Conservation (phyloP, 2,113 vertebrate genomes). For the Myiagra hebetior region DNA sequence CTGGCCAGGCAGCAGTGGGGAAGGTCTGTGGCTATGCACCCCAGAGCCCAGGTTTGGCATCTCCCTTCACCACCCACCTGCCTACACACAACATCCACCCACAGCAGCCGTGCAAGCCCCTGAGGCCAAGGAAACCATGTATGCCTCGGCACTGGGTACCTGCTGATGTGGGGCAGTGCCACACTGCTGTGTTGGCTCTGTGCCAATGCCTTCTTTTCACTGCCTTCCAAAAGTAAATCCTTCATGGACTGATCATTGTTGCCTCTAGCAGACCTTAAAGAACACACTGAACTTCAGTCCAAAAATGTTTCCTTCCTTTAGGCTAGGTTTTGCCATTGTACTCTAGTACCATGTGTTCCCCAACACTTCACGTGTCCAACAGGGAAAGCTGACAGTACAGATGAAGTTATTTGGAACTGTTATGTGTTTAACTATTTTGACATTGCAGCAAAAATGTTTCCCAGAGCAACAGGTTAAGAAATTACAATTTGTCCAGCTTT, state of each 20-base stretch:
- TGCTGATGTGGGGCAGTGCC: not conserved
- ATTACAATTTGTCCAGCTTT: not conserved
- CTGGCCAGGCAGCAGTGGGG: rapidly evolving
- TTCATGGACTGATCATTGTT: not conserved
- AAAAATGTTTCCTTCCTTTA: not conserved
- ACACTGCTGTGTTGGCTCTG: not conserved
- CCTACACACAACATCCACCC: too few species aligned
- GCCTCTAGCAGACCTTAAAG: not conserved
- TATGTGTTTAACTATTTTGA: not conserved
- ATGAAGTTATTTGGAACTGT: not conserved
- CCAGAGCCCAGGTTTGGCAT: not conserved
- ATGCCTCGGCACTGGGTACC: not conserved
- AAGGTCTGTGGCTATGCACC: not conserved
- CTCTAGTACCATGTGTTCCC: not conserved
- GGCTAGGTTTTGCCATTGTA: not conserved
- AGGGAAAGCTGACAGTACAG: not conserved
- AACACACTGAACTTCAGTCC: not conserved
- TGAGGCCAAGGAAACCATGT: not conserved
- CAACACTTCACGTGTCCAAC: not conserved
- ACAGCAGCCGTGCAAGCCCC: not conserved
- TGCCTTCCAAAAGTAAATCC: not conserved
- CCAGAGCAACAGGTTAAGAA: not conserved
- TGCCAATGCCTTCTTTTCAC: not conserved
- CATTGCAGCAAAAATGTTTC: not conserved
- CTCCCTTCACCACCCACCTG: not conserved